Evolutionary conservation across 2,113 vertebrate species (phyloP).

Genomic region (Empidonax alnorum): DNA sequence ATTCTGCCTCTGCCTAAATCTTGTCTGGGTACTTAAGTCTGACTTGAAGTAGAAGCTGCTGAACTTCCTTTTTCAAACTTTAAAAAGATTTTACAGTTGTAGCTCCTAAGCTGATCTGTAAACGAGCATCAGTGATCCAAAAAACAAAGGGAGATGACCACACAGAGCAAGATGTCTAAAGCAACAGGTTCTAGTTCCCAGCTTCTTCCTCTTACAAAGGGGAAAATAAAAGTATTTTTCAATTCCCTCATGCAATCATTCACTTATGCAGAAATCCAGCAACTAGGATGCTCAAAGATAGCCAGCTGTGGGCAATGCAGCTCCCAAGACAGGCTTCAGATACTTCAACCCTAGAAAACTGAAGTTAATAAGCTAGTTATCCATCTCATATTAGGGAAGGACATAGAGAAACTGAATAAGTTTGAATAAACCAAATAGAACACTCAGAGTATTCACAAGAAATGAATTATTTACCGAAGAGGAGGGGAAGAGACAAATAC

Average conservation of each 20-base stretch:
- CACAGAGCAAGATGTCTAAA: background rate
- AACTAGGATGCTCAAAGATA: background rate
- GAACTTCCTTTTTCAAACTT: background rate
- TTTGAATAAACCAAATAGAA: background rate
- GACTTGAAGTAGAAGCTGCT: background rate
- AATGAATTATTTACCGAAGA: background rate
- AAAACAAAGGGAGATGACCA: background rate
- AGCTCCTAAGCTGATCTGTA: background rate
- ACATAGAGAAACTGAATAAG: background rate
- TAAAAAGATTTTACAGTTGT: background rate
- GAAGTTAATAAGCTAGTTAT: background rate
- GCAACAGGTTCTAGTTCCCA: background rate
- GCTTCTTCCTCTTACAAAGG: background rate
- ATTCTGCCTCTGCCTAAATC: background rate
- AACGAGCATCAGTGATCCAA: background rate
- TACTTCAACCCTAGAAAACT: background rate
- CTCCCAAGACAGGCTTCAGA: background rate
- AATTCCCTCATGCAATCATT: background rate
- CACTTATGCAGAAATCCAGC: background rate
- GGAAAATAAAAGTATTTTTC: background rate
- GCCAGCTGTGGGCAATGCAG: rapidly evolving
- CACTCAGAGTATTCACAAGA: background rate
- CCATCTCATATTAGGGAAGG: background rate
- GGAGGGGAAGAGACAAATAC: background rate
- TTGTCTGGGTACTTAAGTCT: background rate